Base-by-base conservation (phyloP, 2,797 vertebrate genomes). In the Alouatta caraya region DNA sequence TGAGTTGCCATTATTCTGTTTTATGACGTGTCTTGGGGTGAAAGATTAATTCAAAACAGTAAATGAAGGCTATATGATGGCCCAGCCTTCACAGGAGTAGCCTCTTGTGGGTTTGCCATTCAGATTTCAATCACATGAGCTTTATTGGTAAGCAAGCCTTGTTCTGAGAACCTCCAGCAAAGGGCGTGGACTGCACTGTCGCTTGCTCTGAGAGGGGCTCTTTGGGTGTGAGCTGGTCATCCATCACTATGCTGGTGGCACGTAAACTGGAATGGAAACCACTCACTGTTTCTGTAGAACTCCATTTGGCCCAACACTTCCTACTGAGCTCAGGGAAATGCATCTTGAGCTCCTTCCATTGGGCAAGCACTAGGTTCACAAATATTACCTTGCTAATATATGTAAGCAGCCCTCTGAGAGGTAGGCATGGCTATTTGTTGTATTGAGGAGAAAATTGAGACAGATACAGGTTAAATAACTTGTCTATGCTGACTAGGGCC, bases 1-100 rank as follows among this genome's bases (percentile, higher is more conserved):
- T 28, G 67, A 72, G 48, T 94, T 92, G 94, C 96, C 57, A 22
- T 83, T 52, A 67, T 81, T 85, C 93, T 67, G 73, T 88, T 96
- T 97, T 97, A 92, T 76, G 83, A 72, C 37, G 9, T 81, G 46
- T 90, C 39, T 88, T 95, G 89, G 57, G 85, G 90, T 97, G 59
- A 96, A 94, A 87, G 86, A 92, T 96, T 78, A 94, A 93, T 91
- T 92, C n/a, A 96, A 96, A 78, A 48, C 44, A 82, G 67, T 92
- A 94, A 96, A 72, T 13, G 30, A 94, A 93, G 96, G 57, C 19
- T 79, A 9, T 80, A 39, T 52, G 67, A 72, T 9, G 37, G n/a
- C 37, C 81, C 70, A 82, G 48, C 37, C 75, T 94, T 33, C 19
- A 52, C 28, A 50, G n/a, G 5, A 46, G 93, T 61, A 73, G 64